Conservation (phyloP, 2,888 invertebrate genomes). For the Rhingia rostrata region DNA sequence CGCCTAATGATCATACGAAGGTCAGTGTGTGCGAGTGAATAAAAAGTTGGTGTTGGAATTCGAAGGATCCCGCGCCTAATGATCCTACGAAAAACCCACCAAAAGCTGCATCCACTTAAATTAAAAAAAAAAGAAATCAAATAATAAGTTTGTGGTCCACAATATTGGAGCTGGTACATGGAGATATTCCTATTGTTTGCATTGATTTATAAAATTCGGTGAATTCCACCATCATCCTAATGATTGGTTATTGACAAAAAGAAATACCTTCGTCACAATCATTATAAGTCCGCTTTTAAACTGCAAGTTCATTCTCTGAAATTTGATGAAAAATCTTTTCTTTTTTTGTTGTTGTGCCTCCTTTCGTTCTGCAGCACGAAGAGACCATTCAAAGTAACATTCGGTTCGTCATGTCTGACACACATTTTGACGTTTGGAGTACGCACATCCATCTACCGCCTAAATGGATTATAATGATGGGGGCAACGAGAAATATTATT, state of each 20-base stretch:
- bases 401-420: slow-evolving; percentile 23
- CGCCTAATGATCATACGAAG: no score
- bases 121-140: no score
- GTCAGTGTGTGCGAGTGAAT: no score
- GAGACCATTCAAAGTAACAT: slow-evolving; percentile 5
- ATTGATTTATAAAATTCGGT: no score
- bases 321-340: neutral
- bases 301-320: slow-evolving; percentile 2
- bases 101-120: no score
- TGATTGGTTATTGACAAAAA: slow-evolving; percentile 3
- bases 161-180: no score
- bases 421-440: slow-evolving; percentile 39
- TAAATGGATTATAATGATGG: slow-evolving; percentile 1
- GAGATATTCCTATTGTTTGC: no score
- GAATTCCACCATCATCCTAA: neutral
- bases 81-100: no score
- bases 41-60: no score
- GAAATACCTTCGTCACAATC: slow-evolving; percentile 4
- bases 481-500: slow-evolving; percentile 1
- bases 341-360: neutral
- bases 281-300: neutral
- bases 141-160: no score
- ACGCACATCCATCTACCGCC: slow-evolving; percentile 37
- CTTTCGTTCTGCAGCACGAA: slow-evolving; percentile 2
- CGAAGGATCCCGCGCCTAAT: no score